phyloP scores from a whole-genome alignment of 2,888 invertebrate genomes.

The Homarus gammarus region DNA sequence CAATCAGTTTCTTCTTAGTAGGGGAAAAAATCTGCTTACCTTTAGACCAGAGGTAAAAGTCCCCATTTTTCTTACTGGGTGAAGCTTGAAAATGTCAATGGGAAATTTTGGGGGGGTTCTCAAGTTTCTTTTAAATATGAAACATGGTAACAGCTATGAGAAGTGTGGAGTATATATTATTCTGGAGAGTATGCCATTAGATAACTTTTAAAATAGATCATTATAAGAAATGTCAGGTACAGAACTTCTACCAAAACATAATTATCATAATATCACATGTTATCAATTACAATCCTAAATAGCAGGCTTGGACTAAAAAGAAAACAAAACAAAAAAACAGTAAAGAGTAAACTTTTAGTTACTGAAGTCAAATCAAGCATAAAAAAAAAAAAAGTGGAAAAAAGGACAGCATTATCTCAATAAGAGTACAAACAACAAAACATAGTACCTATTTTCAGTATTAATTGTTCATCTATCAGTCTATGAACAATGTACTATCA shows the following conservation, averaged over 20 bases:
- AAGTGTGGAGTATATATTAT: not conserved
- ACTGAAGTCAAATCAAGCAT: not conserved
- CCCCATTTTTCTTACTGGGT: not conserved
- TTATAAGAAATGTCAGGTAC: not conserved
- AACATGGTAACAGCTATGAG: not conserved
- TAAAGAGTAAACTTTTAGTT: not conserved
- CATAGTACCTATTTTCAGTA: not conserved
- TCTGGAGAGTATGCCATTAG: not conserved
- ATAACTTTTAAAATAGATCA: not conserved
- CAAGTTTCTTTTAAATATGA: slow-evolving; percentile 2
- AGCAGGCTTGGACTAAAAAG: not conserved
- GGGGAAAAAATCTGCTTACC: not conserved
- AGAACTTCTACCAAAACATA: not conserved
- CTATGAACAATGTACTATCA: not conserved
- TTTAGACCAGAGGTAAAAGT: not conserved
- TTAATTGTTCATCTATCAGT: not conserved
- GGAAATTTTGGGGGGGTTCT: no score
- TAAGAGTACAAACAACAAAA: not conserved
- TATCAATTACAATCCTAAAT: not conserved
- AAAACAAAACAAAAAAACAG: not conserved
- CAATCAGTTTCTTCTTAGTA: not conserved
- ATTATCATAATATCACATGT: not conserved
- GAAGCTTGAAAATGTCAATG: slow-evolving; percentile 22
- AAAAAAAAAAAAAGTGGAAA: not conserved
- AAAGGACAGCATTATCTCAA: not conserved